A percentile compares a stretch with the other conserved stretches of the same genome.
Conservation (phyloP, 2,113 vertebrate species). For the Heteronetta atricapilla region DNA sequence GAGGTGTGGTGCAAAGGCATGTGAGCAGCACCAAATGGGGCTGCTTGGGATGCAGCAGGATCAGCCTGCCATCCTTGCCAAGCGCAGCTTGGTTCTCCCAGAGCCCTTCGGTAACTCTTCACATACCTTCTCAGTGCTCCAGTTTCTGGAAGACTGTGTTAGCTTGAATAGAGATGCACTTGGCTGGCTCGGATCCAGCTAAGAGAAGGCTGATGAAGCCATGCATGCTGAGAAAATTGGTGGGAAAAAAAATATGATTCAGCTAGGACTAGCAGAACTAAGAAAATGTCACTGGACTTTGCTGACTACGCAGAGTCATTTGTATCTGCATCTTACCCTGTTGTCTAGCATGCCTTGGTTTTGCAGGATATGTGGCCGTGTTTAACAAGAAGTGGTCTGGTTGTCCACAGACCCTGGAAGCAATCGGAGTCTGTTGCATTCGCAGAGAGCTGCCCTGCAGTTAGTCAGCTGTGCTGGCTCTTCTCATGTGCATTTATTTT, state of each 20-base stretch:
- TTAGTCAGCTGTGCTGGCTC: not conserved
- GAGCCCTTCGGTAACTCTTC: not conserved
- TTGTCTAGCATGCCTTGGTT: not conserved
- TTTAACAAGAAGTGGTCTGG: not conserved
- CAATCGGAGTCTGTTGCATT: not conserved
- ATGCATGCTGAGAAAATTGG: not conserved
- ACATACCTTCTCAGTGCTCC: not conserved
- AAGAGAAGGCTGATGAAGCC: not conserved
- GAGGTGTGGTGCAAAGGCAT: not conserved
- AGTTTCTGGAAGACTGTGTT: not conserved
- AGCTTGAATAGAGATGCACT: not conserved
- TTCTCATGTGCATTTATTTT: not conserved
- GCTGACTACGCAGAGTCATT: not conserved
- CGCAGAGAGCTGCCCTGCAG: not conserved
- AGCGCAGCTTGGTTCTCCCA: not conserved
- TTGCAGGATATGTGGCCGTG: not conserved
- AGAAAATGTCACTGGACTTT: not conserved
- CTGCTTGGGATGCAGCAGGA: not conserved
- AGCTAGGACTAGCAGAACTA: not conserved
- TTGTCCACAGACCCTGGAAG: not conserved
- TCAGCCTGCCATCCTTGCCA: not conserved
- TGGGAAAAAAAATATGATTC: not conserved
- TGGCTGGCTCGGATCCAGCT: not conserved
- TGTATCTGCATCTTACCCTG: not conserved
- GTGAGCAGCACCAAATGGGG: not conserved